These are phyloP conservation scores for Peromyscus attwateri DNA, from an alignment of 2,797 vertebrate genomes.

Conservation along the genomic window DNA sequence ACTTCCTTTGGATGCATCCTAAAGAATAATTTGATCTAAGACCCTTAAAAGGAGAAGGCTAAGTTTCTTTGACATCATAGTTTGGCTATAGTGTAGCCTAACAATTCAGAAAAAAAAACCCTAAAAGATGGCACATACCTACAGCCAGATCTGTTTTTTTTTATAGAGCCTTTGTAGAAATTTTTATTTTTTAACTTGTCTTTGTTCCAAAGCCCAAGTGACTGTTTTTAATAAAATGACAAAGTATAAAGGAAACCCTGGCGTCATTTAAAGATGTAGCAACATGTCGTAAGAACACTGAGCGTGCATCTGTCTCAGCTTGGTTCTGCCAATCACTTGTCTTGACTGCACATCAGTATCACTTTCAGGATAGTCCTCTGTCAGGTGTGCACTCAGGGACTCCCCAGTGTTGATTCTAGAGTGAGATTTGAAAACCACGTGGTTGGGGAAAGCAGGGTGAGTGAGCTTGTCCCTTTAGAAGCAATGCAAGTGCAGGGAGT, in stretches of 20 bases:
- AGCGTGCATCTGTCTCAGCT: neutral
- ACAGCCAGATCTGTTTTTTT: neutral
- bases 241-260: neutral
- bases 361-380: neutral
- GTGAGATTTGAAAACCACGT: neutral
- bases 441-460: neutral
- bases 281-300: neutral
- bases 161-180: neutral
- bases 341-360: neutral
- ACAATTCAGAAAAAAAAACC: neutral
- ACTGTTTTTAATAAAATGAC: slow-evolving; percentile 54
- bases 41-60: neutral
- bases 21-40: neutral
- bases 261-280: slow-evolving; percentile 22
- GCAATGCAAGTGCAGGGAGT: neutral
- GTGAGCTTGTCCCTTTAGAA: neutral
- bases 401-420: neutral
- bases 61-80: neutral
- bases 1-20: neutral
- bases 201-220: slow-evolving; percentile 5
- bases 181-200: slow-evolving; percentile 29
- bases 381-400: neutral
- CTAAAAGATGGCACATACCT: neutral
- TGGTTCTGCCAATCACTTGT: neutral
- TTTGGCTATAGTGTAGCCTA: neutral